phyloP scores from a whole-genome alignment of 1,140 invertebrate genomes.

The Drosophila sproati region DNA sequence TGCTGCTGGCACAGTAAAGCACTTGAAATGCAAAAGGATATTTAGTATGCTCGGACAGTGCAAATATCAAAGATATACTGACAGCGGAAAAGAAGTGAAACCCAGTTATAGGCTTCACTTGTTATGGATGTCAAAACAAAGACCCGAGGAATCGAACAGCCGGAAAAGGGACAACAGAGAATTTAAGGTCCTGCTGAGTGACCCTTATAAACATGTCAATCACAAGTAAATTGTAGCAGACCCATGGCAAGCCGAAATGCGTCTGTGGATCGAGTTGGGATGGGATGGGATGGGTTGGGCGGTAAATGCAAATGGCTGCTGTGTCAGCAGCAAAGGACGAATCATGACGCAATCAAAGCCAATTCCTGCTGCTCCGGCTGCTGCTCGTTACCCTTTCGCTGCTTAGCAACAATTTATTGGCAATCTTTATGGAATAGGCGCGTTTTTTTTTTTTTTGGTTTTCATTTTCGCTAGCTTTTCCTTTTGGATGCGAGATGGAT shows the following conservation, averaged over 20 bases:
- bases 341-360: slow-evolving; percentile 28
- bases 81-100: slow-evolving; percentile 26
- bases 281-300: slow-evolving; percentile 18
- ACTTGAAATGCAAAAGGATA: slow-evolving; percentile 72
- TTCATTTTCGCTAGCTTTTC: neutral
- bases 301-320: slow-evolving; percentile 67
- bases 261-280: slow-evolving; percentile 38
- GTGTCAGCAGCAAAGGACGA: slow-evolving; percentile 50
- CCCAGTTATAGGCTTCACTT: slow-evolving; percentile 63
- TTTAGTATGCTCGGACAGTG: slow-evolving; percentile 70
- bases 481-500: slow-evolving; percentile 37
- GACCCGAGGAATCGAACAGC: neutral
- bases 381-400: slow-evolving; percentile 61
- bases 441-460: slow-evolving; percentile 34
- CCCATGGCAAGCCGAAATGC: slow-evolving; percentile 60
- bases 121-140: slow-evolving; percentile 41
- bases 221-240: slow-evolving; percentile 81
- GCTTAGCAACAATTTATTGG: slow-evolving; percentile 74
- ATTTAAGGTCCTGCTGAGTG: slow-evolving; percentile 34
- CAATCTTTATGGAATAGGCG: slow-evolving; percentile 59
- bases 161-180: neutral
- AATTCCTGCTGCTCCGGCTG: neutral
- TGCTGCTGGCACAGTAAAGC: slow-evolving; percentile 32
- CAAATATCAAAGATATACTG: slow-evolving; percentile 78
- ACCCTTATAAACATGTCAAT: slow-evolving; percentile 83